A percentile compares a stretch with the other conserved stretches of the same genome.
These are phyloP conservation scores for Calameuta pallipes DNA, from an alignment of 2,888 invertebrate species.

Conservation along the genomic window DNA sequence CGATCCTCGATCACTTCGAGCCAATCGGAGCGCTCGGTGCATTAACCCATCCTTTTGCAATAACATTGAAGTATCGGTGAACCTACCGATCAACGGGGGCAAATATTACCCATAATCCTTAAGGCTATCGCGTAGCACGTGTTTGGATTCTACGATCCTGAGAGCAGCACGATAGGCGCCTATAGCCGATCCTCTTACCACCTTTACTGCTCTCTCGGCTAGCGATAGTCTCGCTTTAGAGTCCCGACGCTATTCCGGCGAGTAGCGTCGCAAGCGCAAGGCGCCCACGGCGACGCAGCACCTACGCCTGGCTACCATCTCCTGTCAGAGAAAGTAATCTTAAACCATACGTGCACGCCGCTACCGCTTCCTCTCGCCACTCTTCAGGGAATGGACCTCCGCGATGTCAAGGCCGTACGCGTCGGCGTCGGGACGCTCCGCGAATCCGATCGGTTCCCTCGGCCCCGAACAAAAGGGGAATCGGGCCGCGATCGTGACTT, in stretches of 20 bases:
- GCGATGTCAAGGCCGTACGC: slow-evolving; percentile 9
- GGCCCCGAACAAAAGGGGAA: background rate
- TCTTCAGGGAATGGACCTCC: slow-evolving; percentile 4
- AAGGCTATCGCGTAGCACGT: background rate
- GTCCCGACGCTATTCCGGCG: background rate
- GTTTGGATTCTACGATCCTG: background rate
- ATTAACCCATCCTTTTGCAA: background rate
- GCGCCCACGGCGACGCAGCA: slow-evolving; percentile 55
- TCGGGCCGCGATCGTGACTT: background rate
- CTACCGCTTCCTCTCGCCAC: slow-evolving; percentile 41
- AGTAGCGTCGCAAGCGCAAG: slow-evolving; percentile 13
- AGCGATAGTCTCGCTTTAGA: background rate
- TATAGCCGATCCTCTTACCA: background rate
- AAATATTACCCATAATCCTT: background rate
- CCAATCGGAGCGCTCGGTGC: background rate
- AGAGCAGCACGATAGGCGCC: background rate
- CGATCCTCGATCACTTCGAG: background rate
- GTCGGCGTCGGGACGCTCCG: background rate
- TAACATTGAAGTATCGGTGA: background rate
- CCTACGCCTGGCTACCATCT: slow-evolving; percentile 57
- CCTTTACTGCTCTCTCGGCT: background rate
- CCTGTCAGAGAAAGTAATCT: slow-evolving; percentile 57
- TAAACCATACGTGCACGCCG: slow-evolving; percentile 48
- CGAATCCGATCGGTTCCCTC: background rate
- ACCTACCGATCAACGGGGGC: background rate